phyloP scores from a whole-genome alignment of 2,888 invertebrate genomes.

The Cerastis rubricosa region DNA sequence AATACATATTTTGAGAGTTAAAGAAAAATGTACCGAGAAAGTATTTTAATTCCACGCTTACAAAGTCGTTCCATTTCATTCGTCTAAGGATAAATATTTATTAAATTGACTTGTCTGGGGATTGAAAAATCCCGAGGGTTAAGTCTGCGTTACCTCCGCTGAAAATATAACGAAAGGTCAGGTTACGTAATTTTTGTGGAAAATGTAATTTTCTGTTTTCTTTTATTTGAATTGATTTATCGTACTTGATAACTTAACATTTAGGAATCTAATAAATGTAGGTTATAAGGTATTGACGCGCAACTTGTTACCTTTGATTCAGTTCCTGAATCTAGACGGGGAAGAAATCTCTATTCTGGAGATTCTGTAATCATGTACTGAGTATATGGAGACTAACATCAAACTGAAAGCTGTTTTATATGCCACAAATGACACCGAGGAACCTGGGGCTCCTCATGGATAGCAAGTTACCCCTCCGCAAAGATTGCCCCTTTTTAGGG shows the following conservation, averaged over 20 bases:
- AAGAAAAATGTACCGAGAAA: conserved; percentile 23
- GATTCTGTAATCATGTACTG: not conserved
- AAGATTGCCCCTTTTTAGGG: not conserved
- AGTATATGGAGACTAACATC: not conserved
- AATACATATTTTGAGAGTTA: no score
- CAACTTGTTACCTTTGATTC: not conserved
- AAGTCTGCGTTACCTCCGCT: conserved; percentile 1
- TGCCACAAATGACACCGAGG: not conserved
- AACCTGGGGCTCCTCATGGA: not conserved
- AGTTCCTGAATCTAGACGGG: not conserved
- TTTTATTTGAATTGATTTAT: not conserved
- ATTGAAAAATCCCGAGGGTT: conserved; percentile 19
- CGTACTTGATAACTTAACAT: no score
- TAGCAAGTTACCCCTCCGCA: not conserved
- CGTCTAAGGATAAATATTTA: conserved; percentile 21
- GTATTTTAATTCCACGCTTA: conserved; percentile 5
- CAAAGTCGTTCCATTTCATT: not conserved
- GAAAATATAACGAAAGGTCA: conserved; percentile 15
- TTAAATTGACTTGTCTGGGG: conserved; percentile 6
- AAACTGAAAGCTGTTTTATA: not conserved
- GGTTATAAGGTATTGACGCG: not conserved
- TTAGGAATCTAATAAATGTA: not conserved
- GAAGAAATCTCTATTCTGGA: not conserved
- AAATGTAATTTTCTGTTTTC: not conserved
- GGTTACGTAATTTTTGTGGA: not conserved